Evolutionary conservation across 92 coral and sea anemone species (phyloP).

Genomic region (Phenganax marumi): DNA sequence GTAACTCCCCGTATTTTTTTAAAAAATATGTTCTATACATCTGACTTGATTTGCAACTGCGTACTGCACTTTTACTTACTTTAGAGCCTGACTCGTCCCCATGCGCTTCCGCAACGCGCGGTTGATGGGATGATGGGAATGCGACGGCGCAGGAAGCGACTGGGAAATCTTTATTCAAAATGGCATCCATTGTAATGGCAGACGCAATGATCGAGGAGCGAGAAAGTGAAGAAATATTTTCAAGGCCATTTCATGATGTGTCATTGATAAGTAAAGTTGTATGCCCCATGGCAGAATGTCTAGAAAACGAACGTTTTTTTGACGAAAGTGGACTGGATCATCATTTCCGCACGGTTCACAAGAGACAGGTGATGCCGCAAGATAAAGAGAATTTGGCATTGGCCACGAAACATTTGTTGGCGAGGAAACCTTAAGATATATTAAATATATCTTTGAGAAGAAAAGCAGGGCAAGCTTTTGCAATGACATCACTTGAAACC

Average conservation of each 20-base stretch:
- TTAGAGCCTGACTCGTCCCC: slow-evolving; percentile 35
- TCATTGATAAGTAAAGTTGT: neutral
- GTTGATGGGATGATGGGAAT: slow-evolving; percentile 3
- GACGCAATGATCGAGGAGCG: neutral
- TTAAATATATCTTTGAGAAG: neutral
- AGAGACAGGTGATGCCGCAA: neutral
- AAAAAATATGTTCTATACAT: no score
- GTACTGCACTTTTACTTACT: neutral
- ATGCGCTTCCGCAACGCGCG: neutral
- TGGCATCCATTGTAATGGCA: slow-evolving; percentile 14
- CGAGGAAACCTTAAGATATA: slow-evolving; percentile 6
- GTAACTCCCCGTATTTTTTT: neutral
- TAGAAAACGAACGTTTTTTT: neutral
- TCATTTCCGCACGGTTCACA: slow-evolving; percentile 19
- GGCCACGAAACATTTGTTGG: neutral
- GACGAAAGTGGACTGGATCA: slow-evolving; percentile 8
- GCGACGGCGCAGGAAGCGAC: slow-evolving; percentile 2
- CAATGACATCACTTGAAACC: no score
- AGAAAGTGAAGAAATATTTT: neutral
- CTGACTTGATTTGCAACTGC: neutral
- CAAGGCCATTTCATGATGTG: neutral
- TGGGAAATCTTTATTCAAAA: slow-evolving; percentile 9
- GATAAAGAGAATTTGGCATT: neutral
- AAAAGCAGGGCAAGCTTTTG: neutral
- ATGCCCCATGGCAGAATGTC: neutral